Evolutionary conservation across 2,888 invertebrate species (phyloP), one percentile per base, ranked within the genome.

Genomic region (Leucoma salicis): DNA sequence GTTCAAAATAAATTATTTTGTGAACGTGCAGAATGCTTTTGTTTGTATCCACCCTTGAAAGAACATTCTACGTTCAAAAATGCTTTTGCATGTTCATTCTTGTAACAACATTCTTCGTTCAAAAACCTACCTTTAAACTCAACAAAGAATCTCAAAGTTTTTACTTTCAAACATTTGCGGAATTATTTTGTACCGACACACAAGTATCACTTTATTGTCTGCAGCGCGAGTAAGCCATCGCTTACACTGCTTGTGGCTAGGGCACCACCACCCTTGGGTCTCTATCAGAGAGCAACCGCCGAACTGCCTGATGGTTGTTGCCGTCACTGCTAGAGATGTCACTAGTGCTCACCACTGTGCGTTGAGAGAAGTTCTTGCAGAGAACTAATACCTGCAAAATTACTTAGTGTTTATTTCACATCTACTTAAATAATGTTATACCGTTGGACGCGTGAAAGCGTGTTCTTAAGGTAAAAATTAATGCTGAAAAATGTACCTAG

Each of bases 291-390:
- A 91, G 74, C 41, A 90, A 69, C 39, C 88, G 70, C 2, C 87
- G 71, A 0, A 88, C 89, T 0, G 90, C 85, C 37, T 85, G 88
- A 60, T 90, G 88, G 66, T 89, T 88, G 66, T 81, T 85, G 25
- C 87, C 78, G 35, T 90, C 90, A 27, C 87, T 88, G 75, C 88
- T 90, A 1, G 90, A 88, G 12, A 89, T 86, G 51, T 87, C 87
- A 35, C 90, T 87, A 41, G 82, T 81, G 74, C 88, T 83, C 8
- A 79, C 82, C 7, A 89, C 81, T 8, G 85, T 66, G 5, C 87
- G 82, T 58, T 84, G 81, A 2, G 80, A 80, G 74, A 90, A 90
- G 77, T 90, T 88, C 75, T 88, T 89, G 70, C 88, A 84, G 1
- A 90, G 78, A 28, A 90, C 85, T 24, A 86, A 59, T 27, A 87